Base-by-base conservation (phyloP, 2,888 invertebrate species). In the Metacarcinus magister region DNA sequence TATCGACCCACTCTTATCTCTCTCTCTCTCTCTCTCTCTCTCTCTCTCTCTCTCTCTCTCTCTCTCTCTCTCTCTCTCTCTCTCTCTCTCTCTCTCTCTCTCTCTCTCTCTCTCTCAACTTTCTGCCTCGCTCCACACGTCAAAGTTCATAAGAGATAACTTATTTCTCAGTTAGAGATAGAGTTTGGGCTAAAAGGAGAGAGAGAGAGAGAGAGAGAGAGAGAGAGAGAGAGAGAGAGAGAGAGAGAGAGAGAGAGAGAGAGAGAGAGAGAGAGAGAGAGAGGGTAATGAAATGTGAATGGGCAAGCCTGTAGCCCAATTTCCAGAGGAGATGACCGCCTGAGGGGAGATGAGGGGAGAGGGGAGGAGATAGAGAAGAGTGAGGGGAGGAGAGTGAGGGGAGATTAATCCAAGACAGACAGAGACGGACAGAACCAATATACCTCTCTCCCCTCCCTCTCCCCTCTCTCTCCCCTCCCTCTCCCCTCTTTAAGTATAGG, bases 61-160 rank as follows among this genome's bases (percentile, higher is more conserved):
- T 82, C 82, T 82, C 82, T 82, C 82, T 82, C 82, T 82, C 82
- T 82, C 89, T 28, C 39, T 89, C 39, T 89, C 89, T 89, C 89
- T 89, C 89, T 89, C 89, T 89, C 89, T 89, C 89, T 89, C 89
- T 89, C 89, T 89, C 89, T 89, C 89, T 89, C 89, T 89, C 89
- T 89, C 89, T 89, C 89, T 89, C 89, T 89, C 89, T 89, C 89
- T 89, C 89, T 89, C 89, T 89, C 89, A 43, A 39, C 44, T 44
- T 89, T 44, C 89, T 23, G 16, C 16, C 5, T n/a, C n/a, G 19
- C 23, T 67, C 67, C 67, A 67, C 67, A 67, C 67, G 67, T 67
- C 67, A 67, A 67, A 67, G 67, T 67, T n/a, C n/a, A 67, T 67
- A 67, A 67, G 67, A 67, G 67, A 67, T 67, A 67, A 67, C 67